Evolutionary conservation across 2,888 invertebrate genomes (phyloP).

Genomic region (Amaurobius ferox): DNA sequence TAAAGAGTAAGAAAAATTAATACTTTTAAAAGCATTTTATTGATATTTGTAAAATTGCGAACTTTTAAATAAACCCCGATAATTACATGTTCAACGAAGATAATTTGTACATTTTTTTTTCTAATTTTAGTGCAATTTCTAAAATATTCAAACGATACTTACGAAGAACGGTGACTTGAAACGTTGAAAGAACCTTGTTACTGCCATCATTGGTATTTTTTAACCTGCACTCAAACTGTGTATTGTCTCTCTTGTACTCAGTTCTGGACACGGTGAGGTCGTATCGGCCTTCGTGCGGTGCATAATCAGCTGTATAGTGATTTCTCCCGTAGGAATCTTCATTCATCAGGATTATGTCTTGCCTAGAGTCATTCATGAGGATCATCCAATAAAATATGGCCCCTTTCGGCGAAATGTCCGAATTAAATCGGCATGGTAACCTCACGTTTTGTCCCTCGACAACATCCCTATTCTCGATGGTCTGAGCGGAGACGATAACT

Average conservation of each 20-base stretch:
- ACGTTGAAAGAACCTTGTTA: slow-evolving; percentile 74
- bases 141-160: slow-evolving; percentile 56
- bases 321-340: slow-evolving; percentile 91
- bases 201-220: slow-evolving; percentile 81
- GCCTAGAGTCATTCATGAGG: not conserved
- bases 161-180: slow-evolving; percentile 83
- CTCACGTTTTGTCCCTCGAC: slow-evolving; percentile 73
- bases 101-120: too few species aligned
- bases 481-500: not conserved
- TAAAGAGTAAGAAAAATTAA: too few species aligned
- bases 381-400: slow-evolving; percentile 72
- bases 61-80: too few species aligned
- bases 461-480: slow-evolving; percentile 70
- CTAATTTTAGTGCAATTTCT: too few species aligned
- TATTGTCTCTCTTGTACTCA: slow-evolving; percentile 93
- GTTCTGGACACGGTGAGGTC: slow-evolving; percentile 92
- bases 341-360: slow-evolving; percentile 70
- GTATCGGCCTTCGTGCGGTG: slow-evolving; percentile 88
- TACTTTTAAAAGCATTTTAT: too few species aligned
- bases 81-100: too few species aligned
- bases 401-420: slow-evolving; percentile 32
- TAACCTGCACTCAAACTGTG: slow-evolving; percentile 87
- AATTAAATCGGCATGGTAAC: slow-evolving; percentile 71
- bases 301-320: slow-evolving; percentile 89
- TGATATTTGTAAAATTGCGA: too few species aligned